These are phyloP conservation scores for Pogona vitticeps DNA, from an alignment of 2,113 vertebrate species.

Conservation along the genomic window DNA sequence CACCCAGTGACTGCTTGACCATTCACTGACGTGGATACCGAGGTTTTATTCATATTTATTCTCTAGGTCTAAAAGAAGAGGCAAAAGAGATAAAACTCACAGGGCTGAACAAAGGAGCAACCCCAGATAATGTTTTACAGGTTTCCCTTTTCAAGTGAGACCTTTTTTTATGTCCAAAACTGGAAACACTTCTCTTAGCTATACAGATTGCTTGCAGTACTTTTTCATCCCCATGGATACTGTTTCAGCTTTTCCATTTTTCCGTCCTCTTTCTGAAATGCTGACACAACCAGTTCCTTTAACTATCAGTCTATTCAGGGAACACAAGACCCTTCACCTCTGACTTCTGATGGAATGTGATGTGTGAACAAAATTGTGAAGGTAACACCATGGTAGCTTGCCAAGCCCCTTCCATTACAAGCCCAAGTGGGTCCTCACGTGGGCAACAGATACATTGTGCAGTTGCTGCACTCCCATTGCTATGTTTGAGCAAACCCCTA, in stretches of 20 bases:
- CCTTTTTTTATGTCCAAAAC: not conserved
- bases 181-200: not conserved
- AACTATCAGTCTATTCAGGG: not conserved
- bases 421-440: not conserved
- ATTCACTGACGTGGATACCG: not conserved
- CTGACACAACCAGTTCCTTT: not conserved
- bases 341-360: not conserved
- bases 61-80: not conserved
- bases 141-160: not conserved
- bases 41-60: not conserved
- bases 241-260: not conserved
- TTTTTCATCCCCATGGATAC: not conserved
- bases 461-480: not conserved
- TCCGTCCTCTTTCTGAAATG: not conserved
- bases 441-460: not conserved
- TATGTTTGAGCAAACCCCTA: constrained; percentile 11
- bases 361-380: not conserved
- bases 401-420: not conserved
- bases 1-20: not conserved
- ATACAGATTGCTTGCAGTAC: not conserved
- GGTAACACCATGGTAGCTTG: not conserved
- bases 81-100: not conserved
- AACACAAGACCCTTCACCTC: not conserved
- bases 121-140: not conserved
- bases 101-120: not conserved